Base-by-base conservation (phyloP, 1,140 invertebrate species). In the Eumaeus atala region DNA sequence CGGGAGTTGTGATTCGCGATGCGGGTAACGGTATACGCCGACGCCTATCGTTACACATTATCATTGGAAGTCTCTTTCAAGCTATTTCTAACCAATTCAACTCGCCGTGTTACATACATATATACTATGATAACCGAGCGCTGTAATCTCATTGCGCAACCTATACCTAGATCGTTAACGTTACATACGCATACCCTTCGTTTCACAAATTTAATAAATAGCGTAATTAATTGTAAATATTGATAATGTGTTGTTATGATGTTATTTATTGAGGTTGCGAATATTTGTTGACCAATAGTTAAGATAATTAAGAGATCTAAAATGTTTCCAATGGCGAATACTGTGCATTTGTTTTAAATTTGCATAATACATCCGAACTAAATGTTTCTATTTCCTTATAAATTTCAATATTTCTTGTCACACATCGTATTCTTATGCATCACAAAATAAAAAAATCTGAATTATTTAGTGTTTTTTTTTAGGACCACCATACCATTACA, bases 251-350 rank as follows among this genome's bases (percentile, higher is more conserved):
- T 64, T 78, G 67, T 82, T 75, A 71, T 36, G 66, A 70, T 73
- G 75, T 78, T 82, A 73, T 74, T 71, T 74, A 73, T 78, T 66
- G 70, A 68, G 70, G 70, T 82, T 83, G 72, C 73, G 63, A 78
- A 79, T 70, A 70, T 87, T 84, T 79, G 74, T 83, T 86, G 83
- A 87, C 78, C 80, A 86, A 86, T 74, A 72, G 70, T 52, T 62
- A 78, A 74, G 61, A 67, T 58, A 67, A 51, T 82, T 74, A 72
- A 66, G 28, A 36, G 52, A 62, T 69, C 66, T 63, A 49, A 62
- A 71, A 83, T 77, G 55, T 62, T 65, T 69, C 58, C 57, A 66
- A 62, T 60, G n/a, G 51, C 28, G 51, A 34, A 57, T 64, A 67
- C 57, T 59, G 62, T 67, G 62, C 66, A 64, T 68, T 58, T 58